phyloP scores from a whole-genome alignment of 1,140 invertebrate genomes.

The Agrypnia vestita region DNA sequence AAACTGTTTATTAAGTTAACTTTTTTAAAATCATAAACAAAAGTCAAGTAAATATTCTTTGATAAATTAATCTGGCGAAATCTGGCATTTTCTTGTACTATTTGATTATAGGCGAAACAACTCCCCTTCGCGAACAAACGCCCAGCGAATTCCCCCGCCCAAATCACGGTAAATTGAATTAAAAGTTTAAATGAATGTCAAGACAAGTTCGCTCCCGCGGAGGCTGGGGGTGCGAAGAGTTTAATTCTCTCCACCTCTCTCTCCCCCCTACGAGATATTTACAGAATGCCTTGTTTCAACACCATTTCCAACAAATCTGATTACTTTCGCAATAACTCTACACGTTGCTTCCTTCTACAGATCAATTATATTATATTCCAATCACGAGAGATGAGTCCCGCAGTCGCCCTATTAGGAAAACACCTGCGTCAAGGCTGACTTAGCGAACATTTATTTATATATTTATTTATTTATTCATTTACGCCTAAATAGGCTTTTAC shows the following conservation, averaged over 20 bases:
- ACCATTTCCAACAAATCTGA: constrained; percentile 13
- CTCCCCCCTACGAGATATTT: neutral
- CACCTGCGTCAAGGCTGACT: too few species aligned
- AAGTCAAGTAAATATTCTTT: constrained; percentile 14
- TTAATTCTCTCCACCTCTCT: constrained; percentile 42
- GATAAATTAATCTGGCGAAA: constrained; percentile 23
- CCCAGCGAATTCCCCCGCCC: constrained; percentile 47
- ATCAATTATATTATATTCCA: too few species aligned
- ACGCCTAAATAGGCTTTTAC: too few species aligned
- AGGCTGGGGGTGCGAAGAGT: constrained; percentile 34
- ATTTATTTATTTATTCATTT: too few species aligned
- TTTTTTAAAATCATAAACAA: too few species aligned
- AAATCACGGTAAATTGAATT: constrained; percentile 56
- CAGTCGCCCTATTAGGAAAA: too few species aligned
- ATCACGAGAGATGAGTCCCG: too few species aligned
- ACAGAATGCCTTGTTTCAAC: neutral
- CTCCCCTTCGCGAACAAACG: constrained; percentile 21
- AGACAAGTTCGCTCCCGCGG: constrained; percentile 27
- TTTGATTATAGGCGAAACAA: constrained; percentile 38
- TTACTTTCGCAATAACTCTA: neutral
- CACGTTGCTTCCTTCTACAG: too few species aligned
- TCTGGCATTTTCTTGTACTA: constrained; percentile 31
- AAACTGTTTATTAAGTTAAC: too few species aligned
- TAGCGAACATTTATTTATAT: too few species aligned
- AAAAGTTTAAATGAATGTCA: constrained; percentile 58